Evolutionary conservation across 2,113 vertebrate species (phyloP), one percentile per base, ranked within the genome.

Genomic region (Scomber scombrus): DNA sequence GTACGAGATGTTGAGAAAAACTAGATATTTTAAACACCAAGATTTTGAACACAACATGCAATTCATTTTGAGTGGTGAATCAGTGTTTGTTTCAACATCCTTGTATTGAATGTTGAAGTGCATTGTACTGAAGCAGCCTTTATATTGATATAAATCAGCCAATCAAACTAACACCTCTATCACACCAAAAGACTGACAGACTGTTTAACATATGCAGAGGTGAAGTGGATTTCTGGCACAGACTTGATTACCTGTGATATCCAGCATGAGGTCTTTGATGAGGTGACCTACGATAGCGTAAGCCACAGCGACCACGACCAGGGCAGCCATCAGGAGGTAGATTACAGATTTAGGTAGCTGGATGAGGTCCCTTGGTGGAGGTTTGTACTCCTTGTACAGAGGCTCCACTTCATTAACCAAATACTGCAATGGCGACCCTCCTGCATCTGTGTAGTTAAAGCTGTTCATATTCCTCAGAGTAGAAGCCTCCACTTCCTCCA

Each of bases 251-350:
- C 96, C 96, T 93, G 94, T 91, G 23, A 96, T 85, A 68, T 96
- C 95, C 54, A 95, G 91, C 54, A 93, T 89, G 49, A 97, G 93
- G 81, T 97, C 96, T 87, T 95, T 96, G 71, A 96, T 96, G 70
- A 97, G 94, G 82, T 97, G 96, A 13, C 96, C 96, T 34, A 96
- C 93, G 1, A 97, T 97, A 49, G 95, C 95, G 2, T 96, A 97
- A 3, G 95, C 96, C 52, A 96, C 95, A 1, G 93, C 94, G 14
- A 96, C 93, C 70, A 97, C 93, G 0, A 96, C 93, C 78, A 95
- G 61, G 0, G 81, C 90, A 0, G 95, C 96, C 93, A 96, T 92
- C 65, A 94, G 19, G 1, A 96, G 93, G 83, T 96, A 97, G 40
- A 97, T 70, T 8, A 94, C 83, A 0, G 94, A 90, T 72, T 94